Percentiles rank a stretch among this genome's conserved stretches.
phyloP scores from a whole-genome alignment of 2,888 invertebrate genomes.

The Lasius platythorax region DNA sequence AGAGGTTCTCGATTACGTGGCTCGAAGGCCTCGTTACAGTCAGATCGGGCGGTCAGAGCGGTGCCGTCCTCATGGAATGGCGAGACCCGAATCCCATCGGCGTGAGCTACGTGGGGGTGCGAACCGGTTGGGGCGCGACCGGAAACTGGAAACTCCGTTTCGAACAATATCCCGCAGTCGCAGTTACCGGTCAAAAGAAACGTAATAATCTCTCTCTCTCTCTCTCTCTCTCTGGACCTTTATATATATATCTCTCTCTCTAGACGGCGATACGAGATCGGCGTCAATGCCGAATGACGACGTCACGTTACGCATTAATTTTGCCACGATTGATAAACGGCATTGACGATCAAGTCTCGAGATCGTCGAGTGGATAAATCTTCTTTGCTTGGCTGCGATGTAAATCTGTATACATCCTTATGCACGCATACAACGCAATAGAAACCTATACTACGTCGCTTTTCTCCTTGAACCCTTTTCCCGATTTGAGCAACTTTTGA shows the following conservation, averaged over 20 bases:
- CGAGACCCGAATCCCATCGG: slow-evolving; percentile 88
- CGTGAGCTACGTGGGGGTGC: slow-evolving; percentile 89
- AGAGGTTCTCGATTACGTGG: slow-evolving; percentile 88
- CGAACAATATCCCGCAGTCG: slow-evolving; percentile 73
- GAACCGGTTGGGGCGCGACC: slow-evolving; percentile 89
- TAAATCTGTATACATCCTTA: slow-evolving; percentile 17
- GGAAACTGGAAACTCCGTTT: slow-evolving; percentile 88
- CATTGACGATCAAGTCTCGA: slow-evolving; percentile 48
- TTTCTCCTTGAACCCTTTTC: not conserved
- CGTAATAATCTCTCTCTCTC: slow-evolving; percentile 58
- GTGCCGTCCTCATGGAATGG: slow-evolving; percentile 88
- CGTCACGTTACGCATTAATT: not conserved
- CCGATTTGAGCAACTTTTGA: not conserved
- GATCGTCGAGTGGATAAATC: slow-evolving; percentile 48
- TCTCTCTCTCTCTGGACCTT: not conserved
- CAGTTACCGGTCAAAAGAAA: slow-evolving; percentile 56
- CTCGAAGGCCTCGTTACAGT: slow-evolving; percentile 87
- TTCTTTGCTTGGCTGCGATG: slow-evolving; percentile 50
- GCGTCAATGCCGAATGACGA: not conserved
- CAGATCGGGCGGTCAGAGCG: slow-evolving; percentile 86
- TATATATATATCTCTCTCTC: not conserved
- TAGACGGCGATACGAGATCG: slow-evolving; percentile 17
- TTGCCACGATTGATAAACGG: not conserved
- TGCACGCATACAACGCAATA: not conserved
- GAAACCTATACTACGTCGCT: not conserved